Evolutionary conservation across 2,888 invertebrate species (phyloP), one percentile per base, ranked within the genome.

Genomic region (Euzophera pinguis): DNA sequence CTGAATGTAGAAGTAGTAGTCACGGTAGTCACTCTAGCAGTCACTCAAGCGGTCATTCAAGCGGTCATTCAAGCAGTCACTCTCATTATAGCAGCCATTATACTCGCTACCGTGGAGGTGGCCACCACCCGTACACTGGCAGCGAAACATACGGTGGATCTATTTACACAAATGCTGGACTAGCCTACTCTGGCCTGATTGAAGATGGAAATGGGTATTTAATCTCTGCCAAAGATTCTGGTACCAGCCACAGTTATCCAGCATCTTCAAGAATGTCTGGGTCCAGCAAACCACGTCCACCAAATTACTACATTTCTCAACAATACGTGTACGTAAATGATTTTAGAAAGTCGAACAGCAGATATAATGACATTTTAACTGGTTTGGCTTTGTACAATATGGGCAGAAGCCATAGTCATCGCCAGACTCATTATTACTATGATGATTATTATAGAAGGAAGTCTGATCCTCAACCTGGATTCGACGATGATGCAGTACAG

Each of bases 341-440:
- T 57, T 89, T 88, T 55, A 78, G 85, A 58, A 65, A 81, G 60
- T 88, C 88, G 6, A 70, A 69, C 13, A 89, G 89, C 58, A 78
- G 83, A 6, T 90, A 80, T 53, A 67, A 82, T 54, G 80, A 88
- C 54, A 60, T 90, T 9, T 63, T 90, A 55, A 87, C 83, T 12
- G 89, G 89, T 1, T 61, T 90, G 35, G 65, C 89, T 10, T 64
- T 89, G 34, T 89, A 90, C 55, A 88, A 90, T 57, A 69, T 88
- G 62, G 85, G 84, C 1, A 78, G 89, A 8, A 86, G 89, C 2
- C 75, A 84, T 50, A 74, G 65, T 47, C 70, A 83, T 57, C 68
- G 85, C 53, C 64, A 82, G 32, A 64, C 81, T 34, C 75, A 83
- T 58, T 86, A 88, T 58, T 88, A 89, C 53, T 65, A 81, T 35